Conservation (phyloP, 2,113 vertebrate species). For the Elephas maximus region DNA sequence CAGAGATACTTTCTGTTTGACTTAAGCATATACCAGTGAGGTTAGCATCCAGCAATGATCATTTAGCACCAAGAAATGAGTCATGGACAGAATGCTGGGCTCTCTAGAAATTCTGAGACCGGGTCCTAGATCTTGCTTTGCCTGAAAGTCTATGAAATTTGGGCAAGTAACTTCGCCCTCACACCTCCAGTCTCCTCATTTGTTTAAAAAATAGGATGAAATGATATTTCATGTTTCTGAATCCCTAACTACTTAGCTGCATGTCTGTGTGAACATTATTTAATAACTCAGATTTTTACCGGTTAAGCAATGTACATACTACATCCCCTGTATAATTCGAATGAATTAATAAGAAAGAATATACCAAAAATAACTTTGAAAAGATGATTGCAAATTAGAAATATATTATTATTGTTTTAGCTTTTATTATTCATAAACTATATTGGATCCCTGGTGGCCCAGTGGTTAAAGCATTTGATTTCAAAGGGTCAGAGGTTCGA, state of each 20-base stretch:
- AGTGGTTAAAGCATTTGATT: too few species aligned
- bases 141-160: not conserved
- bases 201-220: not conserved
- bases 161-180: not conserved
- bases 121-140: not conserved
- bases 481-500: too few species aligned
- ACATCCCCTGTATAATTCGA: not conserved
- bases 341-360: not conserved
- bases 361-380: not conserved
- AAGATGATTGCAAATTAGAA: slow-evolving; percentile 26
- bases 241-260: not conserved
- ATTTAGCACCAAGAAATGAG: not conserved
- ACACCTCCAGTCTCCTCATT: not conserved
- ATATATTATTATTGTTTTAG: not conserved
- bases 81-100: not conserved
- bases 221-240: not conserved
- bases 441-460: too few species aligned
- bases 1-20: not conserved
- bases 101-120: not conserved
- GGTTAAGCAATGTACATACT: not conserved
- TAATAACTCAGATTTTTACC: not conserved
- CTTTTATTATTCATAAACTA: not conserved
- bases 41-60: not conserved
- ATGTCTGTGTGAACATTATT: not conserved
- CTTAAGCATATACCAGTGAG: not conserved